phyloP scores from a whole-genome alignment of 2,888 invertebrate genomes.

The Coelopa pilipes region DNA sequence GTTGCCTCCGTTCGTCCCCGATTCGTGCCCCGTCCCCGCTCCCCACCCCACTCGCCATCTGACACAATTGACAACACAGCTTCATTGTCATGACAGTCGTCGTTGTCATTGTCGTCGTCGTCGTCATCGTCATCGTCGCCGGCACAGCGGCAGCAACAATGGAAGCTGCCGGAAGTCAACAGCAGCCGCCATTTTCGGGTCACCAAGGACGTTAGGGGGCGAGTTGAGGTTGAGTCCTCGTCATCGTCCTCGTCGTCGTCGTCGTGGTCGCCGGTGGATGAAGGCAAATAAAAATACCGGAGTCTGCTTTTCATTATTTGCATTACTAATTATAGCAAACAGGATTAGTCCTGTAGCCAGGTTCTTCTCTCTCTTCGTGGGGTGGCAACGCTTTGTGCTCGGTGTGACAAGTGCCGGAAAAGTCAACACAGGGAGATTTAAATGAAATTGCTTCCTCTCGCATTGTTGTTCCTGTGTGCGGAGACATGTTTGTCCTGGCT shows the following conservation, averaged over 20 bases:
- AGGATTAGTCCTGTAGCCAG: constrained; percentile 56
- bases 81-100: constrained; percentile 24
- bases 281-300: constrained; percentile 14
- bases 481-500: too few relatives aligned
- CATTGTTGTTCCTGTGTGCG: background rate
- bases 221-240: too few relatives aligned
- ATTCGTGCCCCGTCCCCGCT: background rate
- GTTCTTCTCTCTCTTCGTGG: background rate
- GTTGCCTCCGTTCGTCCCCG: background rate
- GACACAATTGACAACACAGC: constrained; percentile 30
- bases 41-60: background rate
- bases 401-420: background rate
- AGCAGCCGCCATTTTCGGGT: constrained; percentile 18
- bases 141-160: constrained; percentile 6
- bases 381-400: background rate
- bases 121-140: constrained; percentile 14
- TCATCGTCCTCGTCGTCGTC: too few relatives aligned
- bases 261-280: constrained; percentile 40
- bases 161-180: constrained; percentile 38
- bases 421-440: background rate
- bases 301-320: constrained; percentile 56
- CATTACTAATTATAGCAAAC: constrained; percentile 66
- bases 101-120: constrained; percentile 22
- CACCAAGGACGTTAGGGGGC: constrained; percentile 9
- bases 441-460: background rate